Evolutionary conservation across 2,888 invertebrate species (phyloP), one percentile per base, ranked within the genome.

Genomic region (Apotomis turbidana): DNA sequence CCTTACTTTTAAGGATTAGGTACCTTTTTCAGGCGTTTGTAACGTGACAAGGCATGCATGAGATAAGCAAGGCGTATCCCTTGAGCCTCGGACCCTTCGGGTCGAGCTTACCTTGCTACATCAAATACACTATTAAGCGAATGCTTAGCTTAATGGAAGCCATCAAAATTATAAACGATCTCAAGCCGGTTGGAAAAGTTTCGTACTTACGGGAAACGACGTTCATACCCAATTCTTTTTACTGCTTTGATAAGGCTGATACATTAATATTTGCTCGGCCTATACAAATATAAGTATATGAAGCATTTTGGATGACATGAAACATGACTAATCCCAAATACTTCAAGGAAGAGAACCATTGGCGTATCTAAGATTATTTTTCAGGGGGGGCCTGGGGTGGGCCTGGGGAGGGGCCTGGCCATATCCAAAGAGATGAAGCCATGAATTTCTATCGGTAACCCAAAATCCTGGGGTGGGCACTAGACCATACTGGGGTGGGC

Each of bases 1-100:
- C 72, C 72, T 63, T 63, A 72, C 72, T 68, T 72, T 72, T 59
- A 58, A 46, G 72, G 72, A 72, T 72, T 72, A 72, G 41, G 38
- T 61, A 67, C 71, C 68, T 68, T 71, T 72, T 72, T 72, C 63
- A 68, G 62, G 52, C 67, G 49, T 61, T 61, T 55, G 60, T 67
- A 51, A 72, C 72, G 68, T 71, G 67, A 67, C 71, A 61, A 67
- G 71, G 68, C 72, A 63, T 27, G 72, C 62, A 62, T 62, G 62
- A 72, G 71, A 72, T 72, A 72, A 72, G 72, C 72, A 51, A 72
- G 68, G 72, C 72, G 52, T 63, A 46, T 58, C 46, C 52, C 58
- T 27, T 27, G 41, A 15, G 52, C n/a, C 13, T 8, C 46, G 52
- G 57, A 51, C 63, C 62, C 57, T 59, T 46, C 44, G 52, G 51